Percentiles rank a stretch among this genome's conserved stretches.
Evolutionary conservation across 2,888 invertebrate species (phyloP).

Genomic region (Trissolcus brochymenae): DNA sequence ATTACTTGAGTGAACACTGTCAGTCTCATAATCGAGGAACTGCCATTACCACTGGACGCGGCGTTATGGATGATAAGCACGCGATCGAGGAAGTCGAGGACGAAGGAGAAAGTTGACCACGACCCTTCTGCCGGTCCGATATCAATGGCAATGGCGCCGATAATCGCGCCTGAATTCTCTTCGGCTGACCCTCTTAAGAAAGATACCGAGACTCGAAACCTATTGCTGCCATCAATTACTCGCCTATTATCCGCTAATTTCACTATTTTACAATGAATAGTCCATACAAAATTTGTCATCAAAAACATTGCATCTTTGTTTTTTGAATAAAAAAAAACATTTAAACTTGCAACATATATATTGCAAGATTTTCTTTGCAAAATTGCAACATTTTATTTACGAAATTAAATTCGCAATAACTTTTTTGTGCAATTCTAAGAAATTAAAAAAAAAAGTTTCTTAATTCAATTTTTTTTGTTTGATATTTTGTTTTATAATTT

Average conservation of each 20-base stretch:
- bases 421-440: too few species aligned
- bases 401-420: too few species aligned
- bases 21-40: conserved; percentile 51
- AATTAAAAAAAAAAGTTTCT: too few species aligned
- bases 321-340: too few species aligned
- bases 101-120: conserved; percentile 72
- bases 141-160: conserved; percentile 56
- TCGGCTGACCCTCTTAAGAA: conserved; percentile 24
- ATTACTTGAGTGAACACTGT: conserved; percentile 42
- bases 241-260: conserved; percentile 24
- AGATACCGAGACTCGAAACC: conserved; percentile 21
- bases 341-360: too few species aligned
- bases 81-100: conserved; percentile 64
- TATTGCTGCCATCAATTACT: conserved; percentile 6
- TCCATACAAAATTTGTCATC: too few species aligned
- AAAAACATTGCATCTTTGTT: too few species aligned
- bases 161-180: conserved; percentile 44
- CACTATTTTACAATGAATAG: conserved; percentile 10
- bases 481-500: too few species aligned
- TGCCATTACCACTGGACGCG: conserved; percentile 39
- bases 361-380: too few species aligned
- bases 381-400: too few species aligned
- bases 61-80: conserved; percentile 61
- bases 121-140: conserved; percentile 61
- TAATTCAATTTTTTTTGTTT: too few species aligned